Base-by-base conservation (phyloP, 1,140 invertebrate species). In the Brachionus rubens region DNA sequence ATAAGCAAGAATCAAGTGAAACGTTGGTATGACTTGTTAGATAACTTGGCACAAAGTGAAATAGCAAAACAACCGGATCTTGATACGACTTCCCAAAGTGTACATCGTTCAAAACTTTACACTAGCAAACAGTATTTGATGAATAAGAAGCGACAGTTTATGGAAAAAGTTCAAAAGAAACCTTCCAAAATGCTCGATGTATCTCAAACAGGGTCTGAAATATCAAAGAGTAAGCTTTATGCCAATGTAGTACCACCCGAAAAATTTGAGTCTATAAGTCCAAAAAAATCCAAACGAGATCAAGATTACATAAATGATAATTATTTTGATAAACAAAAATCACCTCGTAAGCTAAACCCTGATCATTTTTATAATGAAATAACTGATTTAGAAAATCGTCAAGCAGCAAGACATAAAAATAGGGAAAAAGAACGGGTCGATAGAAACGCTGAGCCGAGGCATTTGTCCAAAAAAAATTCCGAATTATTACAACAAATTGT, bases 291-390 rank as follows among this genome's bases (percentile, higher is more conserved):
- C 5, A 24, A 26, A 24, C 7, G 10, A 26, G 26, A 21, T 50
- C 19, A 28, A 3, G 43, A 43, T 14, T 65, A 65, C 43, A 28
- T 43, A 19, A 65, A 65, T 43, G 59, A 65, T 9, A 65, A 28
- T 43, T 65, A 24, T 43, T 14, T 43, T 9, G 26, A 28, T 14
- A 46, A 46, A n/a, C 26, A 43, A 10, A 65, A 65, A 24, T 65
- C 33, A 21, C 59, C 59, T 10, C 14, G 40, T 9, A 36, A 72
- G 19, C 10, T 21, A 3, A 48, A 72, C 1, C 47, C 24, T 9
- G 68, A 72, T 46, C 68, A 72, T 30, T 72, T 72, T 50, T 72
- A 72, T 21, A 72, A 72, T 2, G 68, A 72, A 24, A 72, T 72
- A 36, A 72, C 43, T 14, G 68, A 72, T 24, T 40, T 72, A 19